A percentile compares a stretch with the other conserved stretches of the same genome.
Conservation (phyloP, 1,140 invertebrate species). For the Euura lappo region DNA sequence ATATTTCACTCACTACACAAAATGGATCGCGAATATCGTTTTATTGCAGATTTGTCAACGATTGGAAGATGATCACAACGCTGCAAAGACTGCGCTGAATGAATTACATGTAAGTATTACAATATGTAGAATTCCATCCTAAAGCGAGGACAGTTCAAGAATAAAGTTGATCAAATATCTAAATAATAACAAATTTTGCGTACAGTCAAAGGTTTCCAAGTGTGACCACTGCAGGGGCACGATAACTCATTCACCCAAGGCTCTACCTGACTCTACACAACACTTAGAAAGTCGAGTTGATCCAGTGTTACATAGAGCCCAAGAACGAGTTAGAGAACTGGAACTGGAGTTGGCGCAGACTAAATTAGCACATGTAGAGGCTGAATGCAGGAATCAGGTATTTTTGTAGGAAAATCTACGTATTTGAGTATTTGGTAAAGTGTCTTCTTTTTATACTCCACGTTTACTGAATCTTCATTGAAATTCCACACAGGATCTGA, state of each 20-base stretch:
- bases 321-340: conserved; percentile 83
- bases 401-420: not conserved
- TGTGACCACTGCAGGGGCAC: conserved; percentile 62
- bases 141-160: not conserved
- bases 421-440: not conserved
- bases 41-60: conserved; percentile 80
- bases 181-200: no score
- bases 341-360: conserved; percentile 96
- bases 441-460: conserved; percentile 1
- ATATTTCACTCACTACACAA: conserved; percentile 10
- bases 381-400: conserved; percentile 95
- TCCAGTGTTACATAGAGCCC: conserved; percentile 55
- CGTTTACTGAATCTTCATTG: not conserved
- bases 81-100: conserved; percentile 64
- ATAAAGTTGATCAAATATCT: not conserved
- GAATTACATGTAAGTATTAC: conserved; percentile 64
- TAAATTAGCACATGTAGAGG: conserved; percentile 95
- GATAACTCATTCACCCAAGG: conserved; percentile 43
- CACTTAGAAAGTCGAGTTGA: conserved; percentile 47
- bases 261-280: conserved; percentile 43
- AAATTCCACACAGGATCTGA: conserved; percentile 74
- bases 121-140: not conserved
- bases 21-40: conserved; percentile 21
- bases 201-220: conserved; percentile 62
- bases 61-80: conserved; percentile 83